Evolutionary conservation across 2,797 vertebrate species (phyloP), one percentile per base, ranked within the genome.

Genomic region (Chelmon rostratus): DNA sequence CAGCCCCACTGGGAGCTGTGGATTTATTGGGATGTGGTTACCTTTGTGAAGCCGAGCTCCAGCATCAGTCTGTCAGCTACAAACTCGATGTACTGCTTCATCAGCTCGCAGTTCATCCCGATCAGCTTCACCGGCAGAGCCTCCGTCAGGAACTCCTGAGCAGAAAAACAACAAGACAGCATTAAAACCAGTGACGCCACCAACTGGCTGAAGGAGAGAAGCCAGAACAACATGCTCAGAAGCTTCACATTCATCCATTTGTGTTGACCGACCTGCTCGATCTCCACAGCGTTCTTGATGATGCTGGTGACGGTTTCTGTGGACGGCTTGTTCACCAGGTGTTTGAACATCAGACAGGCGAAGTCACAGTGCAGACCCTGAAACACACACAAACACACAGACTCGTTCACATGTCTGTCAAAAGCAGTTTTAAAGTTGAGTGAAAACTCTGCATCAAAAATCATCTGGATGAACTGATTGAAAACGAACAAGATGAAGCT

Each of bases 271-370:
- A 98, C 98, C 97, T 99, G 98, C 37, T 99, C 98, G 62, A 99
- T 98, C 75, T 89, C 84, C 63, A 99, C 97, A 0, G 97, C 97
- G 77, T 98, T 94, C 81, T 15, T 76, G 52, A 98, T 96, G 50
- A 99, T 96, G 68, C 90, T 93, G 44, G 70, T 88, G 6, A 99
- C 97, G 0, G 91, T 96, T 31, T 96, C 89, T 71, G 93, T 92
- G 0, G 96, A 95, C 2, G 98, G 97, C 44, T 97, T 99, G 83
- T 95, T 94, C 47, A 96, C 11, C 88, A 99, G 94, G 84, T 99
- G 98, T 90, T 97, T 98, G 94, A 99, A 99, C 98, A 99, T 98
- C 53, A 99, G 95, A 82, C 98, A 99, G 71, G 98, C 98, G 68
- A 99, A 99, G 91, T 99, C 98, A 69, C 97, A 98, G 89, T 99